Percentiles rank a stretch among this genome's conserved stretches.
phyloP scores from a whole-genome alignment of 2,113 vertebrate genomes.

The Aegotheles bennettii region DNA sequence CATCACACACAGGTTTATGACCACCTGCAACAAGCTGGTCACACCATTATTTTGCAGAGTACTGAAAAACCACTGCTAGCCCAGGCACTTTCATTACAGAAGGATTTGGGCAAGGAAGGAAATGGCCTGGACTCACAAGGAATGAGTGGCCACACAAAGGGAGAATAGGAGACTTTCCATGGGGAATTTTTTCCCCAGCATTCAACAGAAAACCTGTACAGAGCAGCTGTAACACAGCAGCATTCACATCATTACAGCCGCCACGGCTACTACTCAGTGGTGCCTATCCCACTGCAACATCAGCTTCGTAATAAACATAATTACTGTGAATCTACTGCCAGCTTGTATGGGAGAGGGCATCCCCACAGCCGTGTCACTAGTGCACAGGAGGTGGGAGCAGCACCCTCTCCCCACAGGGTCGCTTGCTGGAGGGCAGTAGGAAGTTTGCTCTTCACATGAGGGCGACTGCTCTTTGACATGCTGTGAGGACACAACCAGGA shows the following conservation, averaged over 20 bases:
- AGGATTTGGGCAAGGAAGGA: not conserved
- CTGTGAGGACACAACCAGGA: not conserved
- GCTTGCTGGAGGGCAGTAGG: accelerated
- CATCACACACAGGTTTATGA: not conserved
- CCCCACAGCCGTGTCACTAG: not conserved
- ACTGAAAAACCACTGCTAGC: not conserved
- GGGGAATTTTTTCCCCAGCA: not conserved
- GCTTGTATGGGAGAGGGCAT: not conserved
- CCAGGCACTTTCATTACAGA: not conserved
- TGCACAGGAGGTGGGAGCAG: not conserved
- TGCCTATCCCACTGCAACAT: not conserved
- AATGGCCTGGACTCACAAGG: not conserved
- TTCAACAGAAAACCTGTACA: not conserved
- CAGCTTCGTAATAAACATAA: not conserved
- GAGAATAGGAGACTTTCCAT: not conserved
- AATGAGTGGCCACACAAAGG: not conserved
- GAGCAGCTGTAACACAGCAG: not conserved
- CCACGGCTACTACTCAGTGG: accelerated
- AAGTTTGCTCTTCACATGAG: not conserved
- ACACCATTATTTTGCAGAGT: not conserved
- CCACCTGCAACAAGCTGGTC: not conserved
- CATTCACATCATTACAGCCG: not conserved
- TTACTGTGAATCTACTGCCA: not conserved
- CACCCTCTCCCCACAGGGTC: not conserved
- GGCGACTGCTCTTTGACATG: not conserved